phyloP scores from a whole-genome alignment of 2,113 vertebrate genomes.

The Mirounga angustirostris region DNA sequence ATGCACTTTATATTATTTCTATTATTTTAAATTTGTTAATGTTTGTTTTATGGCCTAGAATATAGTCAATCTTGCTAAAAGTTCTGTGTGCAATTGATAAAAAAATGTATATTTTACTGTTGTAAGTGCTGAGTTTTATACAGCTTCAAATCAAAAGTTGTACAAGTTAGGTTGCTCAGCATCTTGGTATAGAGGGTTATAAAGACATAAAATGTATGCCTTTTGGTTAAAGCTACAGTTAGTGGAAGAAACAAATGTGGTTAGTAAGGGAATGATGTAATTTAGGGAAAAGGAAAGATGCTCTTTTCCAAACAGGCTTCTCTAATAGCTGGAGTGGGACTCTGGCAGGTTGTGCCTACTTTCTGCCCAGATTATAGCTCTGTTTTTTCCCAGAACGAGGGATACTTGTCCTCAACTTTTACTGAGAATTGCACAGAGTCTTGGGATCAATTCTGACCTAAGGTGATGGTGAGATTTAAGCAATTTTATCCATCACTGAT shows the following conservation, averaged over 20 bases:
- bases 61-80: background rate
- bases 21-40: background rate
- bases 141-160: background rate
- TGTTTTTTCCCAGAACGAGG: background rate
- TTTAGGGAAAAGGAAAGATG: background rate
- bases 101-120: background rate
- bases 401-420: background rate
- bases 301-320: background rate
- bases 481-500: background rate
- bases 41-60: background rate
- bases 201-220: background rate
- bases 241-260: background rate
- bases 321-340: too few species aligned
- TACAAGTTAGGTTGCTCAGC: background rate
- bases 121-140: background rate
- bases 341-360: background rate
- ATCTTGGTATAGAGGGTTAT: background rate
- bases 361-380: background rate
- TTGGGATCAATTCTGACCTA: background rate
- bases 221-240: background rate
- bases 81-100: background rate
- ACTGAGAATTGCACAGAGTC: background rate
- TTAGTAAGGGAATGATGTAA: background rate
- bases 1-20: background rate
- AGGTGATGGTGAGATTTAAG: accelerated